Conservation (phyloP, 2,888 invertebrate species). For the Euphydryas editha region DNA sequence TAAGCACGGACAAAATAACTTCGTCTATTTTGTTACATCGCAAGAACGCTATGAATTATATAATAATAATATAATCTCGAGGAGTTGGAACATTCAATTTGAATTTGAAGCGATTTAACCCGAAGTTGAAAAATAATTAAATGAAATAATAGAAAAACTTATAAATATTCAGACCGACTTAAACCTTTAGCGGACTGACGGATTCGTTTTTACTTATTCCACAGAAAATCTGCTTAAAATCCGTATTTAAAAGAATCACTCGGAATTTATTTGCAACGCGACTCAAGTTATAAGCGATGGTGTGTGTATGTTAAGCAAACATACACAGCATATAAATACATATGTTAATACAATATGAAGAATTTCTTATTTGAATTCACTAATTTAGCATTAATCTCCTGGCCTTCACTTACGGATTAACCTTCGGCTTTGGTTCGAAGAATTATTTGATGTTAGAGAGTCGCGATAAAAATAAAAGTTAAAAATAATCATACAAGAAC, state of each 20-base stretch:
- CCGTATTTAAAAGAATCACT: slow-evolving; percentile 83
- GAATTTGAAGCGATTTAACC: slow-evolving; percentile 25
- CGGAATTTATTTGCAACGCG: slow-evolving; percentile 75
- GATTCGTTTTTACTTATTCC: slow-evolving; percentile 83
- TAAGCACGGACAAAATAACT: no score
- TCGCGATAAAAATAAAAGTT: no score
- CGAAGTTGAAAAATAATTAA: slow-evolving; percentile 54
- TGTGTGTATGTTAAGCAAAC: neutral
- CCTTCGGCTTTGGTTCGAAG: no score
- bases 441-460: no score
- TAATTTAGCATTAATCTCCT: no score
- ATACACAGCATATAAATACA: no score
- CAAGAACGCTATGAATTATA: slow-evolving; percentile 10
- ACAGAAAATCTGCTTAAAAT: slow-evolving; percentile 84
- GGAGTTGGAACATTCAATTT: slow-evolving; percentile 22
- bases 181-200: slow-evolving; percentile 80
- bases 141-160: slow-evolving; percentile 82
- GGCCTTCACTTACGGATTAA: no score
- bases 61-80: slow-evolving; percentile 14
- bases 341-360: no score
- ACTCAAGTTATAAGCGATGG: slow-evolving; percentile 43
- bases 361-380: no score
- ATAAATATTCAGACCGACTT: slow-evolving; percentile 80
- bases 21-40: no score
- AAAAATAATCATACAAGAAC: no score